Evolutionary conservation across 2,797 vertebrate genomes (phyloP).

Genomic region (Huso huso): DNA sequence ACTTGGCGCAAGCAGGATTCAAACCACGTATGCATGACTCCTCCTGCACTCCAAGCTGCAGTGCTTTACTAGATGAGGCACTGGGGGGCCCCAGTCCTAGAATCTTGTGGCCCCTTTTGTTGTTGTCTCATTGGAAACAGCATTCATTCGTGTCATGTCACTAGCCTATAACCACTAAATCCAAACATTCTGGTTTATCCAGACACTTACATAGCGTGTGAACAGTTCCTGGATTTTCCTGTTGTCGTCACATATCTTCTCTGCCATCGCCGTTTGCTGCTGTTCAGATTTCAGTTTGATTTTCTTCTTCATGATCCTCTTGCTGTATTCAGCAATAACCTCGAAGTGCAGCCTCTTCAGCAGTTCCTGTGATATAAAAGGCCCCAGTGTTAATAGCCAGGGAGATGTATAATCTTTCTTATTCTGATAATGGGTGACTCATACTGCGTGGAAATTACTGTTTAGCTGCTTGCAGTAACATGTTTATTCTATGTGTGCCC

Average conservation of each 20-base stretch:
- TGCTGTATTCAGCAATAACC: slow-evolving; percentile 64
- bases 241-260: slow-evolving; percentile 45
- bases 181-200: neutral
- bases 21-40: too few relatives aligned
- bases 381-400: too few relatives aligned
- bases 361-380: slow-evolving; percentile 52
- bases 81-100: too few relatives aligned
- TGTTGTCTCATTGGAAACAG: neutral
- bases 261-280: slow-evolving; percentile 60
- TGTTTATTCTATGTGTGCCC: slow-evolving; percentile 24
- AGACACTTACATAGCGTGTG: slow-evolving; percentile 46
- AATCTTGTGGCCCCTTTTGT: too few relatives aligned
- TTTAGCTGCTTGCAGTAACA: slow-evolving; percentile 7
- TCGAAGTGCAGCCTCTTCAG: slow-evolving; percentile 55
- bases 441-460: too few relatives aligned
- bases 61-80: too few relatives aligned
- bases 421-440: too few relatives aligned
- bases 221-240: slow-evolving; percentile 56
- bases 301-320: slow-evolving; percentile 62
- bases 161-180: neutral
- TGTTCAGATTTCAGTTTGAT: slow-evolving; percentile 55
- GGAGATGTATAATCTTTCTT: too few relatives aligned
- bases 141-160: neutral
- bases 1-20: too few relatives aligned
- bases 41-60: too few relatives aligned